phyloP scores from a whole-genome alignment of 2,888 invertebrate genomes.

The Ichneumon xanthorius region DNA sequence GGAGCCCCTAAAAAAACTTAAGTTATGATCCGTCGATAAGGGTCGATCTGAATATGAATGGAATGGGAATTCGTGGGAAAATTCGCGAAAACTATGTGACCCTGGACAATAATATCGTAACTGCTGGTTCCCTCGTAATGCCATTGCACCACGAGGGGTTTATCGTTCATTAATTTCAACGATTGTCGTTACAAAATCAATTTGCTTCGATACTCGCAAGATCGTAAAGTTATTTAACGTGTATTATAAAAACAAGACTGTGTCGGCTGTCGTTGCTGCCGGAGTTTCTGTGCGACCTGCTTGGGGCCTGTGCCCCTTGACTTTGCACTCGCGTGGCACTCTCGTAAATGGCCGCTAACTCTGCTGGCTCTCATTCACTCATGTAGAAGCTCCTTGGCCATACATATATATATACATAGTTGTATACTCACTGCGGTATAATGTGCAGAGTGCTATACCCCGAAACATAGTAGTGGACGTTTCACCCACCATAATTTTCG shows the following conservation, averaged over 20 bases:
- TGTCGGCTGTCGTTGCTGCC: not conserved
- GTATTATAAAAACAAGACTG: slow-evolving; percentile 77
- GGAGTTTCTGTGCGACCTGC: slow-evolving; percentile 28
- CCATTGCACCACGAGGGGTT: slow-evolving; percentile 8
- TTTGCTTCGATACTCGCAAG: slow-evolving; percentile 76
- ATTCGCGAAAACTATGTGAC: not conserved
- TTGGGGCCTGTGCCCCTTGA: slow-evolving; percentile 34
- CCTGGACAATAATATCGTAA: not conserved
- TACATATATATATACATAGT: slow-evolving; percentile 3
- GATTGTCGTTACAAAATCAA: slow-evolving; percentile 79
- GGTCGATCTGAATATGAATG: not conserved
- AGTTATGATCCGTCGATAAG: not conserved
- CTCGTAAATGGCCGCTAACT: slow-evolving; percentile 47
- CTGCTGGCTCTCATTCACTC: slow-evolving; percentile 37
- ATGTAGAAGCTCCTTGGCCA: slow-evolving; percentile 21
- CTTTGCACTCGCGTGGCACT: slow-evolving; percentile 46
- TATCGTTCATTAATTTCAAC: slow-evolving; percentile 73
- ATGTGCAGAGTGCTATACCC: slow-evolving; percentile 22
- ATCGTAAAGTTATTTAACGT: slow-evolving; percentile 78
- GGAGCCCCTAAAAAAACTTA: not conserved
- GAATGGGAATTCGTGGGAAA: not conserved
- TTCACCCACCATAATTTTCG: slow-evolving; percentile 38
- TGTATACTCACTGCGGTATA: slow-evolving; percentile 25
- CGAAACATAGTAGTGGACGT: slow-evolving; percentile 32
- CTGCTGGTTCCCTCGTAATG: slow-evolving; percentile 15